Base-by-base conservation (phyloP, 2,797 vertebrate genomes). In the Malacoraja senta region DNA sequence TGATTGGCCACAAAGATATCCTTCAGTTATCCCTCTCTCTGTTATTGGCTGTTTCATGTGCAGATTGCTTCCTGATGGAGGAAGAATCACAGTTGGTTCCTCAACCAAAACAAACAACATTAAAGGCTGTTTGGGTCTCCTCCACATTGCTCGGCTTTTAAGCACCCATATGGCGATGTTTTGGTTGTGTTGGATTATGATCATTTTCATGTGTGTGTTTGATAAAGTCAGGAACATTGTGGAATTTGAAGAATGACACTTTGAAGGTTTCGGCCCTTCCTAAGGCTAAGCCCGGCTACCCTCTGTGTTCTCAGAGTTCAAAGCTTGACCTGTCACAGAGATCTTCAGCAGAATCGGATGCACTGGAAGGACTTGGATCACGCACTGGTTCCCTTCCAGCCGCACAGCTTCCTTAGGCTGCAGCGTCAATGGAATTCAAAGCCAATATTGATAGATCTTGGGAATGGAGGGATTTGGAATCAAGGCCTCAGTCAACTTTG, bases 31-130 rank as follows among this genome's bases (percentile, higher is more conserved):
- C 12, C 13, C 90, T 19, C 68, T 38, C 68, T 7, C 21, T 91
- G 12, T 44, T 91, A 91, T 74, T 74, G 21, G 35, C 38, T 44
- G 26, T 1, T 91, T 91, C 68, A 44, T 9, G 21, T 72, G 24
- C 44, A 74, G 90, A 74, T 74, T 91, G 90, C 24, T 91, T 91
- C 90, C 90, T 74, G 90, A 74, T 15, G 35, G 68, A 91, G 90
- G 35, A 91, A 91, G 26, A 38, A 71, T 19, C 90, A 71, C 90
- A 91, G 68, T 3, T 74, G 44, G 65, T 74, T 91, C 35, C 90
- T 91, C 90, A 74, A 74, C 35, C 68, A 91, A 91, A 91, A 91
- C 71, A 91, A 91, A 74, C 68, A 91, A 72, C 32, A 74, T 74
- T 72, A 91, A 91, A 91, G 90, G 13, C 71, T 91, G 68, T 91